A percentile compares a stretch with the other conserved stretches of the same genome.
Conservation (phyloP, 1,140 invertebrate species). For the Drosophila repleta region DNA sequence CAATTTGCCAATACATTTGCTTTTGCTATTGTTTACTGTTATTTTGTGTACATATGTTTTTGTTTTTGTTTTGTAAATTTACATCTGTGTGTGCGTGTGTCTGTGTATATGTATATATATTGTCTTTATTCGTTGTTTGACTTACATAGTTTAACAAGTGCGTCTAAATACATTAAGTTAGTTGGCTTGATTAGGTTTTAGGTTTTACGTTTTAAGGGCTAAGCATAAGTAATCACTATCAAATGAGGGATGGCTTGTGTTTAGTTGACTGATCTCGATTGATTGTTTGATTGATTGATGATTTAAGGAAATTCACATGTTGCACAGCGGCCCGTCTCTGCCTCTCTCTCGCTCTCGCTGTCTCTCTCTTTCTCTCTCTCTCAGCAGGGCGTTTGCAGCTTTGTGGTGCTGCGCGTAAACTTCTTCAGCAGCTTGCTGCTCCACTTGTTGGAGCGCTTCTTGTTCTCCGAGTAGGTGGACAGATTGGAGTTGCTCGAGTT, state of each 20-base stretch:
- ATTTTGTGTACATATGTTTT: conserved; percentile 21
- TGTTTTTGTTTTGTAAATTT: conserved; percentile 17
- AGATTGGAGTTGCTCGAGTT: conserved; percentile 70
- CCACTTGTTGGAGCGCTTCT: conserved; percentile 68
- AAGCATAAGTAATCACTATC: conserved; percentile 63
- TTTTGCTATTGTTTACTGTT: conserved; percentile 14
- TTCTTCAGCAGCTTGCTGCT: conserved; percentile 65
- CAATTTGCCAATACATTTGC: conserved; percentile 47
- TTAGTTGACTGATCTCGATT: conserved; percentile 8
- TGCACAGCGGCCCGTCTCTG: neutral
- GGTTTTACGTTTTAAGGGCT: conserved; percentile 42
- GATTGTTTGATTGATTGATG: neutral
- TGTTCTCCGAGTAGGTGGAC: conserved; percentile 72
- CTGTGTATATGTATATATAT: conserved; percentile 43
- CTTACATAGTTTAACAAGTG: conserved; percentile 79
- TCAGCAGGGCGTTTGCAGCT: conserved; percentile 63
- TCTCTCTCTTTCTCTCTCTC: neutral
- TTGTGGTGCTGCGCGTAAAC: conserved; percentile 70
- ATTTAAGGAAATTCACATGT: conserved; percentile 41
- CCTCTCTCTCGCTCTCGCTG: neutral
- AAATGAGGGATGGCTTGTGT: conserved; percentile 49
- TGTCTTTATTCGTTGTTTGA: conserved; percentile 80
- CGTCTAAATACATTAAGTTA: conserved; percentile 79
- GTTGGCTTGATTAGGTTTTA: conserved; percentile 57
- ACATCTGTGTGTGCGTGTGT: conserved; percentile 22